These are phyloP conservation scores for Clistopyga incitator DNA, from an alignment of 2,888 invertebrate genomes.

Conservation along the genomic window DNA sequence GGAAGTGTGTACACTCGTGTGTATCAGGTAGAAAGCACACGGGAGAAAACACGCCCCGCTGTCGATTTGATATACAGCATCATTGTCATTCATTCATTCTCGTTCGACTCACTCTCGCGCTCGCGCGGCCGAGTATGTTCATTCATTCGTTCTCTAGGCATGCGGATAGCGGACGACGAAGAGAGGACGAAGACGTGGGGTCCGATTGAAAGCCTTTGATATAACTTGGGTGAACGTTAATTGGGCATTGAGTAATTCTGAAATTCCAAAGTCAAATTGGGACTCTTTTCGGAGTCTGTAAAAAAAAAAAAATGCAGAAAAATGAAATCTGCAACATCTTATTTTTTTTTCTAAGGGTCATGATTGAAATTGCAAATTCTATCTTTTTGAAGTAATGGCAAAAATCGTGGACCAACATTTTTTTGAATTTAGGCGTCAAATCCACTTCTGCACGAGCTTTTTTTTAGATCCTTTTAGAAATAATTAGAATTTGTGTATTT, in stretches of 20 bases:
- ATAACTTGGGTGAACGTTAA: slow-evolving; percentile 43
- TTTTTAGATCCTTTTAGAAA: too few species aligned
- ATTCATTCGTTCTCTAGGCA: slow-evolving; percentile 64
- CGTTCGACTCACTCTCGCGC: slow-evolving; percentile 67
- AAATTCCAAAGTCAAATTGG: too few species aligned
- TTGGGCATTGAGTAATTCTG: slow-evolving; percentile 31
- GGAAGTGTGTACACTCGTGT: slow-evolving; percentile 42
- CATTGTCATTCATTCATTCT: slow-evolving; percentile 77
- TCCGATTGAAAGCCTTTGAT: slow-evolving; percentile 45
- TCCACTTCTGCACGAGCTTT: too few species aligned
- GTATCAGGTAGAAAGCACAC: slow-evolving; percentile 59
- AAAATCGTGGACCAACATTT: too few species aligned
- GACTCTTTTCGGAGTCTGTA: too few species aligned
- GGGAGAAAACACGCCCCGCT: slow-evolving; percentile 67
- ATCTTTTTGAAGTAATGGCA: too few species aligned
- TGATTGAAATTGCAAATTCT: too few species aligned
- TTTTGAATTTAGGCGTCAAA: too few species aligned
- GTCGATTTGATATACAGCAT: slow-evolving; percentile 78
- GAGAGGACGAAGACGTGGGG: slow-evolving; percentile 30
- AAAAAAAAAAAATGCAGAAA: too few species aligned
- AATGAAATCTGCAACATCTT: too few species aligned
- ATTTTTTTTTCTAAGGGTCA: too few species aligned
- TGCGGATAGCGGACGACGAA: slow-evolving; percentile 39
- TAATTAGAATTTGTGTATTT: too few species aligned
- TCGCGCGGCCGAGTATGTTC: slow-evolving; percentile 64